phyloP scores from a whole-genome alignment of 64 coral and sea anemone genomes.

The Catalaphyllia jardinei region DNA sequence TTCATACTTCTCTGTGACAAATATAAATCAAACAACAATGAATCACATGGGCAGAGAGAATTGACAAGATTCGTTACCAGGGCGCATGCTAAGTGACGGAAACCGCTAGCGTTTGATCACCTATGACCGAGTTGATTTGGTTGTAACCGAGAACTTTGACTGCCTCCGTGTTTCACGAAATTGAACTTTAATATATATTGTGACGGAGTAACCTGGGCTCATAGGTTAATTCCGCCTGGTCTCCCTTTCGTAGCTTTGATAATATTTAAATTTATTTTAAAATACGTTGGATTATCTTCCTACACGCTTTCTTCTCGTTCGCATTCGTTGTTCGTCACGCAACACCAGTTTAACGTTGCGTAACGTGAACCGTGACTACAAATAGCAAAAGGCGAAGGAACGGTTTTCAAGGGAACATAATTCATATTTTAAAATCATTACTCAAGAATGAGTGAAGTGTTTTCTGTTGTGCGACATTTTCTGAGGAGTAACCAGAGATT shows the following conservation, averaged over 20 bases:
- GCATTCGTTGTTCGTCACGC: neutral
- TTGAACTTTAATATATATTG: conserved; percentile 49
- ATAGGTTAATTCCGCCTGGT: neutral
- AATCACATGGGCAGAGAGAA: neutral
- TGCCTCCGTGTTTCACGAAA: neutral
- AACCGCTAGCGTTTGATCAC: neutral
- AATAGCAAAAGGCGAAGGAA: no score
- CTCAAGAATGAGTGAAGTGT: neutral
- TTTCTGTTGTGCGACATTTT: neutral
- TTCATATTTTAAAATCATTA: neutral
- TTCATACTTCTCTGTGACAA: neutral
- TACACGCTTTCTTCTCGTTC: neutral
- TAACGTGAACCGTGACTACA: neutral
- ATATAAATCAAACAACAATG: neutral
- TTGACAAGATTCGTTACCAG: neutral
- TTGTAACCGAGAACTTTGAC: neutral
- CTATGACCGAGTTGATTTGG: neutral
- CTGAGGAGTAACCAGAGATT: neutral
- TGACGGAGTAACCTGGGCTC: neutral
- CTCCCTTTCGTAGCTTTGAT: neutral
- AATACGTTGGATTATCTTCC: neutral
- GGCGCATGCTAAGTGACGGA: neutral
- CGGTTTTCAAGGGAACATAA: neutral
- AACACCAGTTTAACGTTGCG: neutral
- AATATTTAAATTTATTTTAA: conserved; percentile 20